Evolutionary conservation across 2,888 invertebrate genomes (phyloP), one percentile per base, ranked within the genome.

Genomic region (Parthenolecanium corni): DNA sequence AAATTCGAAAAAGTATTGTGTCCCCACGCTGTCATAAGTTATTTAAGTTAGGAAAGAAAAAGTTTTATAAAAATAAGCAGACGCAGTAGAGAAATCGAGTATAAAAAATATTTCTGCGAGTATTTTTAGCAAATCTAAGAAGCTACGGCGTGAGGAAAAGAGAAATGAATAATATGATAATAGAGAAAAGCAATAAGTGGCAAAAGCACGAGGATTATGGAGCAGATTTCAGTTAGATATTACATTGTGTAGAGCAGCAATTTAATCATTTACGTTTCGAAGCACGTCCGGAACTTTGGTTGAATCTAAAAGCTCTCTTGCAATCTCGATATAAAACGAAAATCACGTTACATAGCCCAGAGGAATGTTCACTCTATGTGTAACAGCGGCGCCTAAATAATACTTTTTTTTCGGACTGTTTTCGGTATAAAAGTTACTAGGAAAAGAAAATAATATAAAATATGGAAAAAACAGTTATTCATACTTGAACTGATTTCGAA

Each of bases 161-260:
- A 61, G 61, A 61, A 61, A 61, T 61, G 61, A 61, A 61, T 61
- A 61, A 61, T 61, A 61, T 61, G 61, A 61, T 61, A 61, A 61
- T 61, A 61, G 61, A 61, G 61, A 61, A 61, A 61, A 61, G 61
- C 61, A 61, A 61, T 61, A 61, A 61, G 61, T 61, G 61, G 61
- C 61, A 61, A 61, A 31, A 61, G 51, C 61, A 49, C 49, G 61
- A 61, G 51, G 61, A 61, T 61, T 61, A 61, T 61, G 51, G 49
- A 61, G 51, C 61, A 61, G 61, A 61, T 61, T 61, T 61, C 61
- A 49, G 61, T 61, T 51, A 61, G 61, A 61, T 61, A 61, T 49
- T 51, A 51, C 61, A 61, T 61, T 51, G 61, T 49, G 49, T 49
- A 61, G 51, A 49, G 51, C 51, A 61, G 49, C 61, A 51, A 61